phyloP scores from a whole-genome alignment of 1,140 invertebrate genomes.

The Goniozus legneri region DNA sequence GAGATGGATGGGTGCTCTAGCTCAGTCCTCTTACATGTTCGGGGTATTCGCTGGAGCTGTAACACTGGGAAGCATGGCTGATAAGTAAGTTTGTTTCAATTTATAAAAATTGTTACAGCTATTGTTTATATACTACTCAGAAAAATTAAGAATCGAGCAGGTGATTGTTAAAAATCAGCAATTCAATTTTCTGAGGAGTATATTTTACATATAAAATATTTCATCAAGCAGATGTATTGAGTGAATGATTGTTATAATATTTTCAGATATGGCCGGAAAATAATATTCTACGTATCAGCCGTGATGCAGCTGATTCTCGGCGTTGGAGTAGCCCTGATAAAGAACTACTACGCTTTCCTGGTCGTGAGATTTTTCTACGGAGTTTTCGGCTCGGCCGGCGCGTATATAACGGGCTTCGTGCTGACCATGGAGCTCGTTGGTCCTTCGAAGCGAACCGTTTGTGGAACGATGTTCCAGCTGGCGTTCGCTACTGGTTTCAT shows the following conservation, averaged over 20 bases:
- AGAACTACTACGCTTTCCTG: constrained; percentile 72
- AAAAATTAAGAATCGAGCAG: no score
- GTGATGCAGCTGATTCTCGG: constrained; percentile 70
- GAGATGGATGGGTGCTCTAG: constrained; percentile 75
- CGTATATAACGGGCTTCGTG: constrained; percentile 81
- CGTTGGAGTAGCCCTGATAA: constrained; percentile 69
- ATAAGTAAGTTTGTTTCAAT: no score
- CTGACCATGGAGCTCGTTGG: constrained; percentile 86
- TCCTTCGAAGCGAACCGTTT: constrained; percentile 72
- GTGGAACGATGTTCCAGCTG: constrained; percentile 77
- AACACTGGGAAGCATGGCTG: constrained; percentile 78
- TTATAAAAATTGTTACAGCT: no score
- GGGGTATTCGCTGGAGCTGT: constrained; percentile 86
- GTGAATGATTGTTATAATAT: not conserved
- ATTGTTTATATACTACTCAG: no score
- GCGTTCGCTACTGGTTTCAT: constrained; percentile 80
- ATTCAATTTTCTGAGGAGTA: no score
- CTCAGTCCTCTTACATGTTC: constrained; percentile 81
- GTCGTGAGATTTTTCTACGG: constrained; percentile 71
- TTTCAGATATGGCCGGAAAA: constrained; percentile 64
- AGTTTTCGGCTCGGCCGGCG: constrained; percentile 77
- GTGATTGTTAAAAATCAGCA: no score
- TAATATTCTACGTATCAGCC: constrained; percentile 72
- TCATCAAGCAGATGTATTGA: not conserved
- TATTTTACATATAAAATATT: not conserved